Percentiles rank a stretch among this genome's conserved stretches.
Conservation (phyloP, 2,888 invertebrate genomes). For the Vandiemenella viatica region DNA sequence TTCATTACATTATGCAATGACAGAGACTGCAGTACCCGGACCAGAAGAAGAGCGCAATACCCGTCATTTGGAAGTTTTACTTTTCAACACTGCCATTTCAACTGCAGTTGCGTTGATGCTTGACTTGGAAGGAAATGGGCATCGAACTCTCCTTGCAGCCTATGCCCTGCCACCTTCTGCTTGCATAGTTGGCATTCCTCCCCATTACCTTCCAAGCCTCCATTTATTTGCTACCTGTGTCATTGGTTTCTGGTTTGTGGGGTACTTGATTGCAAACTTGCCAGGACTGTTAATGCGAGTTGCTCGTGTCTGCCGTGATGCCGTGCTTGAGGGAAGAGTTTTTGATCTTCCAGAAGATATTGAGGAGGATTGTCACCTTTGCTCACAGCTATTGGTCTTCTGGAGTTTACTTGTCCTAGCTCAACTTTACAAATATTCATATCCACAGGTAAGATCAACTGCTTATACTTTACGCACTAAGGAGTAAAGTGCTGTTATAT, state of each 20-base stretch:
- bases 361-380: constrained; percentile 30
- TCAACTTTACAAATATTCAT: constrained; percentile 24
- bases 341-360: constrained; percentile 25
- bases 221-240: constrained; percentile 31
- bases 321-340: constrained; percentile 21
- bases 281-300: constrained; percentile 26
- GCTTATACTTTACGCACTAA: no score
- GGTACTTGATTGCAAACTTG: constrained; percentile 28
- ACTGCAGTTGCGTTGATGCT: constrained; percentile 21
- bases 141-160: constrained; percentile 27
- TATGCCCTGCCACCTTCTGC: constrained; percentile 34
- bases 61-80: background rate
- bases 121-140: constrained; percentile 13
- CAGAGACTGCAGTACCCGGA: constrained; percentile 14
- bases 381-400: constrained; percentile 32
- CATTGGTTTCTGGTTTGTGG: constrained; percentile 27
- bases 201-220: constrained; percentile 24
- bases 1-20: constrained; percentile 28
- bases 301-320: constrained; percentile 21
- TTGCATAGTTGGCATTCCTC: constrained; percentile 29
- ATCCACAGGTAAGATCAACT: constrained; percentile 5
- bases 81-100: constrained; percentile 25
- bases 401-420: constrained; percentile 32
- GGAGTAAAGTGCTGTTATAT: no score
- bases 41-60: background rate